Percentiles rank a stretch among this genome's conserved stretches.
phyloP scores from a whole-genome alignment of 2,113 vertebrate species.

The Spea multiplicata region DNA sequence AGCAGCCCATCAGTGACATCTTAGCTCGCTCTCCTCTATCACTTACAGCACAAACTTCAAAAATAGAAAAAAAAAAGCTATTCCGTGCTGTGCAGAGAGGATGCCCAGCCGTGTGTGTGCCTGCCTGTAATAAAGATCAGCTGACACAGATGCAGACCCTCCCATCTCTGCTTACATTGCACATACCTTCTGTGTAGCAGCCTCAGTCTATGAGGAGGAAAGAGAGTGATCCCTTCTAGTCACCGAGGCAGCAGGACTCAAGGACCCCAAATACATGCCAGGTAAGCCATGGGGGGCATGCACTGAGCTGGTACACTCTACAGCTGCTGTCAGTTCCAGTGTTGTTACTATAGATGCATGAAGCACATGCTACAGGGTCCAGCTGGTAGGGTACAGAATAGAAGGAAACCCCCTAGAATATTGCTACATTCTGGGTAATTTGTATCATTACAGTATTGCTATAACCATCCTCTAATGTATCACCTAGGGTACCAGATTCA shows the following conservation, averaged over 20 bases:
- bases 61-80: conserved; percentile 19
- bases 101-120: neutral
- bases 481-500: conserved; percentile 6
- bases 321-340: neutral
- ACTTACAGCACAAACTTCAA: conserved; percentile 58
- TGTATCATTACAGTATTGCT: neutral
- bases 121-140: conserved; percentile 35
- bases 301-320: neutral
- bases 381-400: neutral
- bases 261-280: conserved; percentile 55
- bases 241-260: conserved; percentile 44
- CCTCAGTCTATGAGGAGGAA: conserved; percentile 56
- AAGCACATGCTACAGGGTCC: conserved; percentile 15
- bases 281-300: conserved; percentile 59
- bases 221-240: conserved; percentile 43
- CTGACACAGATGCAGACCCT: conserved; percentile 53
- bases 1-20: conserved; percentile 67
- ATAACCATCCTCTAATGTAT: neutral
- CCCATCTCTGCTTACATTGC: conserved; percentile 47
- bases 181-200: conserved; percentile 58
- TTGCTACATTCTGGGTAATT: neutral
- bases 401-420: neutral
- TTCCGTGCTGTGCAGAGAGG: conserved; percentile 6
- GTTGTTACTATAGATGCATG: neutral
- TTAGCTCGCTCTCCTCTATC: conserved; percentile 41